Conservation (phyloP, 2,888 invertebrate genomes). For the Lomographa bimaculata region DNA sequence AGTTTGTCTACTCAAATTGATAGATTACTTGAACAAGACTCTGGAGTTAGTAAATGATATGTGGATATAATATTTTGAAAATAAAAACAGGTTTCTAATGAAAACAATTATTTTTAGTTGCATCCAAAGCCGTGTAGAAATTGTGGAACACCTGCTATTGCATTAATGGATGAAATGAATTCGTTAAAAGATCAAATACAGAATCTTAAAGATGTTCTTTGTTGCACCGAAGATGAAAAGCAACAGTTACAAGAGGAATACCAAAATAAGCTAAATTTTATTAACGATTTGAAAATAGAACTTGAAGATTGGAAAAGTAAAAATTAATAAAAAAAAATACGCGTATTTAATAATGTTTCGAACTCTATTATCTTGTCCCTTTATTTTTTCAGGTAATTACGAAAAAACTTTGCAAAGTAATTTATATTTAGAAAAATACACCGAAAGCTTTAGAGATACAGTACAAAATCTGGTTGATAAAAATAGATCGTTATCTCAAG, state of each 20-base stretch:
- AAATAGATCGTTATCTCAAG: slow-evolving; percentile 44
- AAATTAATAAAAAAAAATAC: too few species aligned
- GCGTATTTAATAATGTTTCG: too few species aligned
- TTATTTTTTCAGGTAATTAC: slow-evolving; percentile 50
- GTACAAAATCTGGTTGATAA: slow-evolving; percentile 47
- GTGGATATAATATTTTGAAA: too few species aligned
- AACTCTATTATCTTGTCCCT: too few species aligned
- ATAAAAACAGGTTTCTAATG: too few species aligned
- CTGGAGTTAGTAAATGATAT: slow-evolving; percentile 14
- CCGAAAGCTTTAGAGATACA: slow-evolving; percentile 47
- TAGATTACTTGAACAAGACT: slow-evolving; percentile 63
- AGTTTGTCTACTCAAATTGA: slow-evolving; percentile 79
- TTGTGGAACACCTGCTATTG: slow-evolving; percentile 43
- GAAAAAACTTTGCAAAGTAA: slow-evolving; percentile 55
- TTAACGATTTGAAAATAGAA: slow-evolving; percentile 60
- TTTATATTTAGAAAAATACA: slow-evolving; percentile 57
- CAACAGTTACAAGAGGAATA: slow-evolving; percentile 56
- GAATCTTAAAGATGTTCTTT: slow-evolving; percentile 57
- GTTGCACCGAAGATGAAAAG: slow-evolving; percentile 66
- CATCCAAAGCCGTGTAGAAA: slow-evolving; percentile 36
- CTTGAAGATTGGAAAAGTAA: slow-evolving; percentile 70
- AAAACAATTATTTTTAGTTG: slow-evolving; percentile 25
- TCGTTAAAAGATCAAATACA: slow-evolving; percentile 61
- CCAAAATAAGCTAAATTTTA: slow-evolving; percentile 55
- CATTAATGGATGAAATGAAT: slow-evolving; percentile 62